Conservation (phyloP, 2,113 vertebrate species). For the Sakesphorus luctuosus region DNA sequence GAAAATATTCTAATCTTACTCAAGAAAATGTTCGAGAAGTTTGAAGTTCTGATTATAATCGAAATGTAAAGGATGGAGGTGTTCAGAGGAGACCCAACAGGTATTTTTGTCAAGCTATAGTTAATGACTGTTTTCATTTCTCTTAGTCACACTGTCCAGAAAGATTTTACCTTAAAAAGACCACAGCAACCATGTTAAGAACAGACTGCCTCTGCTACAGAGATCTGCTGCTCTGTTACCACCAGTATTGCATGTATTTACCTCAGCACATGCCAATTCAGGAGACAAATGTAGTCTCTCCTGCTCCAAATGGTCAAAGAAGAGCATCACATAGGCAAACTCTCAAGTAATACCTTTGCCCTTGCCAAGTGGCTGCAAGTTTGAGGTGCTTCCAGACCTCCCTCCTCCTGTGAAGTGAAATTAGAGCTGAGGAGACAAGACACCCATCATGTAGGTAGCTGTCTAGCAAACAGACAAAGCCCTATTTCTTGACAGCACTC, state of each 20-base stretch:
- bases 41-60: neutral
- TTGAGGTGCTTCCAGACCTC: neutral
- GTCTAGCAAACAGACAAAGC: neutral
- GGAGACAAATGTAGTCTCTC: neutral
- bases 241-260: neutral
- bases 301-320: neutral
- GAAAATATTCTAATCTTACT: neutral
- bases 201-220: neutral
- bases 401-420: neutral
- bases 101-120: neutral
- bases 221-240: neutral
- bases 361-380: neutral
- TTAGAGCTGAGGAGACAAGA: neutral
- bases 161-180: neutral
- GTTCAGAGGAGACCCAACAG: neutral
- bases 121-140: conserved; percentile 1
- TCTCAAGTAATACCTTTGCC: neutral
- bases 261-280: neutral
- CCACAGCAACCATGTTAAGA: neutral
- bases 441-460: neutral
- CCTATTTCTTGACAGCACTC: neutral
- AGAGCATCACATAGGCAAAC: neutral
- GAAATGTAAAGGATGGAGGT: neutral
- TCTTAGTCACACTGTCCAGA: neutral
- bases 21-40: neutral